These are phyloP conservation scores for Batillaria attramentaria DNA, from an alignment of 1,140 invertebrate genomes.

Conservation along the genomic window DNA sequence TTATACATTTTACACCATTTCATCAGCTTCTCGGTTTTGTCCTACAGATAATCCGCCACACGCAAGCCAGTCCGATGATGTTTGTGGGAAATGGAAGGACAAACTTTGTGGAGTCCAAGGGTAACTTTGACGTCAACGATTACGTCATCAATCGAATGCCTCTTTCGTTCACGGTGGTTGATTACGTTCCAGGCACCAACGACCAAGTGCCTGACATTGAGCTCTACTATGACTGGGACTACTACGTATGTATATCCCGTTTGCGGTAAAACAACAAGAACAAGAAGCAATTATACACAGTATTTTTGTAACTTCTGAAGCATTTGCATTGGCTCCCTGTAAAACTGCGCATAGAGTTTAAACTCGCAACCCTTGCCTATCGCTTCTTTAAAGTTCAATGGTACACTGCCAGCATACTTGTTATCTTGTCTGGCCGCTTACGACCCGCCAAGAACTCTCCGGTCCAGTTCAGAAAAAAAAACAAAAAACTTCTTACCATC, in stretches of 20 bases:
- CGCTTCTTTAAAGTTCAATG: background rate
- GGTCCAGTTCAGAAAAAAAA: no score
- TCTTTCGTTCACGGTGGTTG: background rate
- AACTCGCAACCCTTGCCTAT: background rate
- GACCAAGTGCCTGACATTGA: background rate
- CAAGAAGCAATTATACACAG: no score
- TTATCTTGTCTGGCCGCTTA: background rate
- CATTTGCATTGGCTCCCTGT: background rate
- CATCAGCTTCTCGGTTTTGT: background rate
- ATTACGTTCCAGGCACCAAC: no score
- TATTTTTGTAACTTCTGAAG: background rate
- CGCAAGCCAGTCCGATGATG: background rate
- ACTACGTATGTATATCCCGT: background rate
- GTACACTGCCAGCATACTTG: background rate
- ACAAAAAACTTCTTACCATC: no score
- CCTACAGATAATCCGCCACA: constrained; percentile 6
- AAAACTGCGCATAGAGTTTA: background rate
- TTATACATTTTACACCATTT: background rate
- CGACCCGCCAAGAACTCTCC: no score
- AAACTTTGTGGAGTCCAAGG: background rate
- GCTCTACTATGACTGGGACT: background rate
- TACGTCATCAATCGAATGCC: background rate
- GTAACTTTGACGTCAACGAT: constrained; percentile 14
- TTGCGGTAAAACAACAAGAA: no score
- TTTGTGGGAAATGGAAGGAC: constrained; percentile 6